These are phyloP conservation scores for Rhizoglyphus robini DNA, from an alignment of 1,140 invertebrate species.

Conservation along the genomic window DNA sequence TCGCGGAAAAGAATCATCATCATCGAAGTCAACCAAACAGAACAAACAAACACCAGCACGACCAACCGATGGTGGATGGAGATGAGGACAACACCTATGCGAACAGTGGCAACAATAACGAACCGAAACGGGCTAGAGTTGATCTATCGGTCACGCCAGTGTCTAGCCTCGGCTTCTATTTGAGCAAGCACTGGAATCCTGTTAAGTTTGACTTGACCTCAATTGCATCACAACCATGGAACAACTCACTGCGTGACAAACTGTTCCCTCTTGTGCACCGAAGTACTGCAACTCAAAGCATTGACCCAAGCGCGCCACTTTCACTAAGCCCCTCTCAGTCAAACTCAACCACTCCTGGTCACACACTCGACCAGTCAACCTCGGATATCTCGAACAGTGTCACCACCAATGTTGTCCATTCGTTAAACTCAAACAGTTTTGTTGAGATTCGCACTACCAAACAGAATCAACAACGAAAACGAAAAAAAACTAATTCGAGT, in stretches of 20 bases:
- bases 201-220: background rate
- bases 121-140: too few species aligned
- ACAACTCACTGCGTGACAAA: background rate
- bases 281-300: background rate
- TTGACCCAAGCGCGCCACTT: too few species aligned
- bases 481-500: constrained; percentile 23
- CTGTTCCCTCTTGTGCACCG: background rate
- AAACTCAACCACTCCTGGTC: background rate
- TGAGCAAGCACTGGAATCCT: background rate
- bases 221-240: background rate
- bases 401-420: too few species aligned
- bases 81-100: background rate
- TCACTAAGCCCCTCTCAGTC: too few species aligned
- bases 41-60: background rate
- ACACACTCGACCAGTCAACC: constrained; percentile 35
- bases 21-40: background rate
- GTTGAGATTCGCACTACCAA: constrained; percentile 58
- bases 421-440: constrained; percentile 35
- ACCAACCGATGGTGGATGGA: background rate
- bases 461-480: constrained; percentile 48
- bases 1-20: too few species aligned
- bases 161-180: background rate
- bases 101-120: background rate
- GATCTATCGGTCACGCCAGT: too few species aligned
- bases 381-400: constrained; percentile 56